Percentiles rank a stretch among this genome's conserved stretches.
phyloP scores from a whole-genome alignment of 2,113 vertebrate genomes.

The Plecotus auritus region DNA sequence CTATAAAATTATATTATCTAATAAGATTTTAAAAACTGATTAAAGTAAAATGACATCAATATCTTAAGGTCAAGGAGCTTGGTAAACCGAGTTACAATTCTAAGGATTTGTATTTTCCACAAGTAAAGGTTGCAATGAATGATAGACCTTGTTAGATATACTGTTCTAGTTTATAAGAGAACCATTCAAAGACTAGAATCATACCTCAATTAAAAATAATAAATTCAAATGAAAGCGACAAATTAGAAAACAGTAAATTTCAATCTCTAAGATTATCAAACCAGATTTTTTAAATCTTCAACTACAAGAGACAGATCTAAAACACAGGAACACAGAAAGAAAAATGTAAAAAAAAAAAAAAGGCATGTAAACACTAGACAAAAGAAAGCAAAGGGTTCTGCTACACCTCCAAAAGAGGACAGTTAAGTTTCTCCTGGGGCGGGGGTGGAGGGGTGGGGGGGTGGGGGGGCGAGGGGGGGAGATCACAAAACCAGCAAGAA shows the following conservation, averaged over 20 bases:
- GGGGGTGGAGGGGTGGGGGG: too few species aligned
- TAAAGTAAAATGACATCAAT: neutral
- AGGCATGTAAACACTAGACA: neutral
- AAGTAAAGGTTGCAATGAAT: neutral
- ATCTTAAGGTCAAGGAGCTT: neutral
- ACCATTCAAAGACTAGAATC: neutral
- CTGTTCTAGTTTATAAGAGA: neutral
- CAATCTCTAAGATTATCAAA: neutral
- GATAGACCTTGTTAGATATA: neutral
- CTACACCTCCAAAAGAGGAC: neutral
- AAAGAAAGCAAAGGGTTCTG: neutral
- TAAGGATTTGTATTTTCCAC: neutral
- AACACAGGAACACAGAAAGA: neutral
- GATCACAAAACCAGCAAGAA: neutral
- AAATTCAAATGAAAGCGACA: neutral
- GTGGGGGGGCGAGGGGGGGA: rapidly evolving
- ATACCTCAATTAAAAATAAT: neutral
- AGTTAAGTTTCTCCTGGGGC: neutral
- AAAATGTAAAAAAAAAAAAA: neutral
- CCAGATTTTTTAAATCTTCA: neutral
- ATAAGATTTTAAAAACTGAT: neutral
- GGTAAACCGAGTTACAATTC: neutral
- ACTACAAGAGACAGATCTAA: neutral
- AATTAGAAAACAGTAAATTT: neutral
- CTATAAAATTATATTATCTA: neutral